phyloP scores from a whole-genome alignment of 53 echinoderm and acorn worm species.

The Apostichopus leukothele region DNA sequence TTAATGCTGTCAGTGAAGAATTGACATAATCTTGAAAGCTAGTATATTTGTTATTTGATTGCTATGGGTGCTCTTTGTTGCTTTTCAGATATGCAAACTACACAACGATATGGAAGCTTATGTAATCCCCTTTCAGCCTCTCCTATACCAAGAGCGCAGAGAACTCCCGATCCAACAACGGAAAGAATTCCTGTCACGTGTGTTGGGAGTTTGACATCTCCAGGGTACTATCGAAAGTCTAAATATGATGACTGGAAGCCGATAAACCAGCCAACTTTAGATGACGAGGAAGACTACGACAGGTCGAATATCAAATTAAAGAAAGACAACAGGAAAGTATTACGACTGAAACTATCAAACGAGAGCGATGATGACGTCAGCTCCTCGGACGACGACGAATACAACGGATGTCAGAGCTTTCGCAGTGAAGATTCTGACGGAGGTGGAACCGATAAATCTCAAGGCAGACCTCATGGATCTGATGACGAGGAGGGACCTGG shows the following conservation, averaged over 20 bases:
- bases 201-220: constrained; percentile 22
- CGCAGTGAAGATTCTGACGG: not conserved
- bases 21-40: too few relatives aligned
- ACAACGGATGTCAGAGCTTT: not conserved
- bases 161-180: not conserved
- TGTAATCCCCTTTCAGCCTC: not conserved
- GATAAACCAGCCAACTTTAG: not conserved
- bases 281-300: constrained; percentile 39
- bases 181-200: constrained; percentile 3
- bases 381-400: not conserved
- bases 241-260: constrained; percentile 27
- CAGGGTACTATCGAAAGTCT: not conserved
- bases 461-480: not conserved
- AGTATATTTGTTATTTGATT: too few relatives aligned
- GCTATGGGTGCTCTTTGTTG: too few relatives aligned
- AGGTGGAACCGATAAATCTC: not conserved
- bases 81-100: not conserved
- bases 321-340: constrained; percentile 20
- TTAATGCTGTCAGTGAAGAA: too few relatives aligned
- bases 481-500: not conserved
- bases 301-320: constrained; percentile 24
- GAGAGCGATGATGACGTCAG: not conserved
- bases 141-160: not conserved
- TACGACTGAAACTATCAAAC: constrained; percentile 7
- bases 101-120: not conserved